phyloP scores from a whole-genome alignment of 2,797 vertebrate species.

The Tapera naevia region DNA sequence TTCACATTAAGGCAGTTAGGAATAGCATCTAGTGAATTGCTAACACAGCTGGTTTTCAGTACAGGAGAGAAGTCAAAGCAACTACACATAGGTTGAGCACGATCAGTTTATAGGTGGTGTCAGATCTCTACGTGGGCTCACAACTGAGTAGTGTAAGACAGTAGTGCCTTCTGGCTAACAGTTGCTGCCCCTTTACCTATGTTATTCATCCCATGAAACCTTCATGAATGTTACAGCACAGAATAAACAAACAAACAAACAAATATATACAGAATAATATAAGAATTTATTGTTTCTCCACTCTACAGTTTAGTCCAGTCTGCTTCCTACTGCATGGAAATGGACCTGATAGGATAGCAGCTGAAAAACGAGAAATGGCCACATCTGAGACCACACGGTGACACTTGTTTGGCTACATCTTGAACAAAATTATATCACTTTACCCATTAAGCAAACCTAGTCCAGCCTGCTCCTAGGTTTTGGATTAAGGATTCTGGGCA shows the following conservation, averaged over 20 bases:
- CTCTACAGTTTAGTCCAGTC: not conserved
- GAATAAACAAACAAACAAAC: not conserved
- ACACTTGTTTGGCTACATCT: not conserved
- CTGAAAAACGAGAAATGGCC: not conserved
- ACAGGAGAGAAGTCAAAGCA: accelerated
- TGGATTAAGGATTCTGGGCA: not conserved
- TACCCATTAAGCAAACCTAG: not conserved
- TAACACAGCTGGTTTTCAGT: not conserved
- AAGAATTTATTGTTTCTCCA: too few species aligned
- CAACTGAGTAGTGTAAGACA: not conserved
- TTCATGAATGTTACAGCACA: not conserved
- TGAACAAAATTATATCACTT: not conserved
- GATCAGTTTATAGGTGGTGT: not conserved
- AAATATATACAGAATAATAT: not conserved
- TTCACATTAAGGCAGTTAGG: not conserved
- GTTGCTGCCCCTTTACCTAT: not conserved
- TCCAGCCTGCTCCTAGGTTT: not conserved
- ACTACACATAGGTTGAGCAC: not conserved
- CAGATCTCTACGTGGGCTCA: not conserved
- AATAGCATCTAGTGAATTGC: not conserved
- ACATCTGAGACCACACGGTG: not conserved
- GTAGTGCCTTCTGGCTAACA: not conserved
- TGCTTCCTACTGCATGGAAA: not conserved
- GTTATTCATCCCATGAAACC: not conserved
- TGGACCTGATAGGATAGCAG: not conserved